phyloP scores from a whole-genome alignment of 2,113 vertebrate genomes.

The Barnardius zonarius region DNA sequence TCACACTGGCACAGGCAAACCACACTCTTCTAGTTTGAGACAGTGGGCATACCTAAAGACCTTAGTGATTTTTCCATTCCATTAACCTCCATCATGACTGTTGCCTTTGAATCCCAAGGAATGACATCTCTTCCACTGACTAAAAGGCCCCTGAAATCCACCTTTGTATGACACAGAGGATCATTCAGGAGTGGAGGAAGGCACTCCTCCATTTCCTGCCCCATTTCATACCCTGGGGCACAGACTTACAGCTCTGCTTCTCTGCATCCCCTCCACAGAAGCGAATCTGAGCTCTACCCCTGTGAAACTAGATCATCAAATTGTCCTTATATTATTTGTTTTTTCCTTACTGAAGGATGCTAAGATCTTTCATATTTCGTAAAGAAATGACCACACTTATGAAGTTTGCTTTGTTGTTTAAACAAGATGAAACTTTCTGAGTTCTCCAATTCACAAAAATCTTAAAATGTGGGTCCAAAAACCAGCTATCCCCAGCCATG shows the following conservation, averaged over 20 bases:
- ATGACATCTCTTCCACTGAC: neutral
- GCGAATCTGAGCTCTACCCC: neutral
- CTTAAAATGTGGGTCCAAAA: neutral
- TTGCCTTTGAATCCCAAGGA: slow-evolving; percentile 3
- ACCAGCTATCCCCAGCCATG: neutral
- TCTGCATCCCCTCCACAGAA: neutral
- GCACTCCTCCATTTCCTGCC: neutral
- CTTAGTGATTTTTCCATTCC: slow-evolving; percentile 8
- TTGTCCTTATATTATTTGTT: neutral
- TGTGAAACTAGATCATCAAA: neutral
- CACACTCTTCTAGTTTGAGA: neutral
- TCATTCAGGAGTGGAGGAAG: neutral
- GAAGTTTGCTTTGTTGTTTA: neutral
- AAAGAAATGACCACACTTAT: neutral
- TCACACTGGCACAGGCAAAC: neutral
- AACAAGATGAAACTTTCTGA: neutral
- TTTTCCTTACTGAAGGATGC: neutral
- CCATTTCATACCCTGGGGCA: neutral
- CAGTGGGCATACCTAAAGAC: neutral
- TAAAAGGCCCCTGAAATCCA: neutral
- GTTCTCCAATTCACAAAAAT: neutral
- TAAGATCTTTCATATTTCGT: neutral
- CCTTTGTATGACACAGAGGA: neutral
- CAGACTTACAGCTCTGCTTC: neutral
- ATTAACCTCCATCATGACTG: neutral